Conservation (phyloP, 2,113 vertebrate species). For the Pedetes capensis region DNA sequence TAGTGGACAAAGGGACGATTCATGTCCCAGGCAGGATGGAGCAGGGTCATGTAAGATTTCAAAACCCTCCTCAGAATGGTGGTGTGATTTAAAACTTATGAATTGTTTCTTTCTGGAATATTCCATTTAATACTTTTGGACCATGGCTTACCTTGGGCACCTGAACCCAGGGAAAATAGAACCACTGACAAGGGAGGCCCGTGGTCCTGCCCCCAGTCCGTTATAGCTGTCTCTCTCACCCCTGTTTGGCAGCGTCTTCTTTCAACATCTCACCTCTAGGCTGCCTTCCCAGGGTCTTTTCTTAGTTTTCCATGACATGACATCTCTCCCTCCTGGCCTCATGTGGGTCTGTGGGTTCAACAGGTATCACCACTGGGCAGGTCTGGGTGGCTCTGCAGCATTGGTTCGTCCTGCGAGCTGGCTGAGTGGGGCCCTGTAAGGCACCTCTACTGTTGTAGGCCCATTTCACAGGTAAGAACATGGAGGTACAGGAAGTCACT, state of each 20-base stretch:
- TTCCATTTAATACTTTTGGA: not conserved
- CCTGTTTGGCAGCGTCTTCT: not conserved
- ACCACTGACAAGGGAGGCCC: fast-evolving
- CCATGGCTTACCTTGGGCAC: not conserved
- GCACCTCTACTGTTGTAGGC: too few relatives aligned
- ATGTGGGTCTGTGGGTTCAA: not conserved
- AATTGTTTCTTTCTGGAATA: not conserved
- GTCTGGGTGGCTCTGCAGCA: not conserved
- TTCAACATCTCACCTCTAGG: not conserved
- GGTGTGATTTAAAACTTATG: not conserved
- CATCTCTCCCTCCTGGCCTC: not conserved
- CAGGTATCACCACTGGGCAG: fast-evolving
- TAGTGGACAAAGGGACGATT: not conserved
- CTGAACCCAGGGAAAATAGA: not conserved
- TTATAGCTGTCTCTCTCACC: not conserved
- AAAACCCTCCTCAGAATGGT: not conserved
- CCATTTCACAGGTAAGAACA: not conserved
- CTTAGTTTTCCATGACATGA: not conserved
- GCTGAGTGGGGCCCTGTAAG: fast-evolving
- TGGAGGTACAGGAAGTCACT: not conserved
- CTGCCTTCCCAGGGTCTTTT: not conserved
- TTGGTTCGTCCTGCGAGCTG: not conserved
- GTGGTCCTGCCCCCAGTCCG: fast-evolving
- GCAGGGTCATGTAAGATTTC: not conserved
- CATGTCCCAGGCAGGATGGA: not conserved